Evolutionary conservation across 1,140 invertebrate genomes (phyloP).

Genomic region (Bilobella aurantiaca): DNA sequence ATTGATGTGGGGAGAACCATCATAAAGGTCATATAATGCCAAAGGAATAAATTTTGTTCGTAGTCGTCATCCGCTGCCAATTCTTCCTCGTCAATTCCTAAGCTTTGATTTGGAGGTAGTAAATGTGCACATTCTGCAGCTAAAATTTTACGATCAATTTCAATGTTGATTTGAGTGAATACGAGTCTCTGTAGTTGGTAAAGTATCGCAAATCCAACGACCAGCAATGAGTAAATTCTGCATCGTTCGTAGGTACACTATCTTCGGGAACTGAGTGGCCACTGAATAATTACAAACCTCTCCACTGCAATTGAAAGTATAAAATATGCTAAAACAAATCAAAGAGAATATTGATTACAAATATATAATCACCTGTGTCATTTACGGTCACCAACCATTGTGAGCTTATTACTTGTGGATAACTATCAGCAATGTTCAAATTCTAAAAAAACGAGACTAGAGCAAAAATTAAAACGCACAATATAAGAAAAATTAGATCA

Average conservation of each 20-base stretch:
- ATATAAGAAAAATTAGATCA: too few relatives aligned
- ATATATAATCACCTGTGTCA: too few relatives aligned
- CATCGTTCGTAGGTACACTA: neutral
- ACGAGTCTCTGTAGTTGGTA: neutral
- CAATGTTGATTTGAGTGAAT: neutral
- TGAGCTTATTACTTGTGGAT: too few relatives aligned
- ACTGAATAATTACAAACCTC: too few relatives aligned
- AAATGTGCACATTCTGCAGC: neutral
- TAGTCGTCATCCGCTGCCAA: neutral
- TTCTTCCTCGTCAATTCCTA: neutral
- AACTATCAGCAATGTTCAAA: too few relatives aligned
- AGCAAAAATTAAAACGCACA: too few relatives aligned
- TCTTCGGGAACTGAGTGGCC: neutral
- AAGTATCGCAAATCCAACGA: neutral
- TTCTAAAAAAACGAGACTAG: too few relatives aligned
- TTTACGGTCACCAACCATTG: too few relatives aligned
- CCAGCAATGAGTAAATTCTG: neutral
- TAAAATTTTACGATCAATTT: neutral
- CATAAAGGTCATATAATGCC: neutral
- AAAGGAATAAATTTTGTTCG: neutral
- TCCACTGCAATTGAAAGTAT: too few relatives aligned
- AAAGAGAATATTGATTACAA: too few relatives aligned
- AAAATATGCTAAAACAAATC: too few relatives aligned
- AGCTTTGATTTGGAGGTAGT: too few relatives aligned
- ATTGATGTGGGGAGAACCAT: neutral